These are phyloP conservation scores for Gymnocheta viridis DNA, from an alignment of 2,888 invertebrate genomes.

Conservation along the genomic window DNA sequence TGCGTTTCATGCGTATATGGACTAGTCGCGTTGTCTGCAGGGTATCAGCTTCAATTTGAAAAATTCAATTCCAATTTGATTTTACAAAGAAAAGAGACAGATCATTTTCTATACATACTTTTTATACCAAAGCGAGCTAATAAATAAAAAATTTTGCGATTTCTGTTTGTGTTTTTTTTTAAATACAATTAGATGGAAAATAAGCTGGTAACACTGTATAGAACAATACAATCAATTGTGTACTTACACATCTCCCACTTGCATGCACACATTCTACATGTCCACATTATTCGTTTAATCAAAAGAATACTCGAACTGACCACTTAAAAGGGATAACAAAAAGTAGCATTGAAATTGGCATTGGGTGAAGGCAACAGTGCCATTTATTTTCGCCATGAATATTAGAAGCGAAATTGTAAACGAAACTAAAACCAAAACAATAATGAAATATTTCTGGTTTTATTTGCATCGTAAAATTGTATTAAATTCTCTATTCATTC, in stretches of 20 bases:
- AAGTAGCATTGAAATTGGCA: conserved; percentile 31
- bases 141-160: too few relatives aligned
- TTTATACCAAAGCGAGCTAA: too few relatives aligned
- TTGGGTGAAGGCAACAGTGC: background rate
- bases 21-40: too few relatives aligned
- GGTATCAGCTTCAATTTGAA: too few relatives aligned
- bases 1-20: too few relatives aligned
- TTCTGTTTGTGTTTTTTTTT: too few relatives aligned
- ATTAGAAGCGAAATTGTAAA: conserved; percentile 16
- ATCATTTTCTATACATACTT: too few relatives aligned
- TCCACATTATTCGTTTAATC: background rate
- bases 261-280: background rate
- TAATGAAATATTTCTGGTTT: conserved; percentile 53
- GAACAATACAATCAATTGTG: background rate
- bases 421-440: conserved; percentile 5
- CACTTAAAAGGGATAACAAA: conserved; percentile 57
- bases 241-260: background rate
- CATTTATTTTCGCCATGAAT: conserved; percentile 15
- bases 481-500: background rate
- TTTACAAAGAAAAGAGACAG: too few relatives aligned
- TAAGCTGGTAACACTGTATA: too few relatives aligned
- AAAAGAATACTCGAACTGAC: conserved; percentile 33
- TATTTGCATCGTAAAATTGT: conserved; percentile 13
- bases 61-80: too few relatives aligned
- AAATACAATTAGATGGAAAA: too few relatives aligned